Conservation (phyloP, 2,888 invertebrate species). For the Aphidius colemani region DNA sequence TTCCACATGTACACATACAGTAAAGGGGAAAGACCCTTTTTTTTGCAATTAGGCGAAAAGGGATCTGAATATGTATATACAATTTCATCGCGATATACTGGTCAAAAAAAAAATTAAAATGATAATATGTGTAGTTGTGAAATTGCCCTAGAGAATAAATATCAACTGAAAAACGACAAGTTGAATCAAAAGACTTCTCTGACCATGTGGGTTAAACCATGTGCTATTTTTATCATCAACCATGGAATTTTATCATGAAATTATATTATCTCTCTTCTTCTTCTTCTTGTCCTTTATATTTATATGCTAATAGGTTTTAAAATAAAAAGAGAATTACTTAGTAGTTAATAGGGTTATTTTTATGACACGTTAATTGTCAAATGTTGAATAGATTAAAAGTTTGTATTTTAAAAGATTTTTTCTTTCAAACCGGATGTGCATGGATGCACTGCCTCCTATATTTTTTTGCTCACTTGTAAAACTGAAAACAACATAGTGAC, state of each 20-base stretch:
- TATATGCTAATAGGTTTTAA: too few species aligned
- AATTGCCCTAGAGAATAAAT: constrained; percentile 28
- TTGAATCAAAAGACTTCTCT: neutral
- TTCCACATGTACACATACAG: neutral
- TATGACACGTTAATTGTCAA: too few species aligned
- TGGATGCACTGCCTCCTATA: neutral
- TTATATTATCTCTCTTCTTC: too few species aligned
- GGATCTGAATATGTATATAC: constrained; percentile 14
- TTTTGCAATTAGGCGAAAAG: constrained; percentile 33
- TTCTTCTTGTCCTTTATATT: too few species aligned
- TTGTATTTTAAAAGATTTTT: too few species aligned
- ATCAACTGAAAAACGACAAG: constrained; percentile 1
- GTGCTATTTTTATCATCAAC: too few species aligned
- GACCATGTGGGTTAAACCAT: neutral
- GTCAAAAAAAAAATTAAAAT: constrained; percentile 27
- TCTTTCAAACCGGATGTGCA: neutral
- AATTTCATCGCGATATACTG: constrained; percentile 15
- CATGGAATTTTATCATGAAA: too few species aligned
- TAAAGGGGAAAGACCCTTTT: constrained; percentile 20
- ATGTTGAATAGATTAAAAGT: too few species aligned
- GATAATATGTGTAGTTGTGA: constrained; percentile 23
- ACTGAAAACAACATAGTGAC: neutral
- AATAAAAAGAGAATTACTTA: too few species aligned
- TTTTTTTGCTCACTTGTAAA: too few species aligned
- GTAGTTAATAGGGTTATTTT: too few species aligned